Conservation (phyloP, 2,888 invertebrate species). For the Baccha elongata region DNA sequence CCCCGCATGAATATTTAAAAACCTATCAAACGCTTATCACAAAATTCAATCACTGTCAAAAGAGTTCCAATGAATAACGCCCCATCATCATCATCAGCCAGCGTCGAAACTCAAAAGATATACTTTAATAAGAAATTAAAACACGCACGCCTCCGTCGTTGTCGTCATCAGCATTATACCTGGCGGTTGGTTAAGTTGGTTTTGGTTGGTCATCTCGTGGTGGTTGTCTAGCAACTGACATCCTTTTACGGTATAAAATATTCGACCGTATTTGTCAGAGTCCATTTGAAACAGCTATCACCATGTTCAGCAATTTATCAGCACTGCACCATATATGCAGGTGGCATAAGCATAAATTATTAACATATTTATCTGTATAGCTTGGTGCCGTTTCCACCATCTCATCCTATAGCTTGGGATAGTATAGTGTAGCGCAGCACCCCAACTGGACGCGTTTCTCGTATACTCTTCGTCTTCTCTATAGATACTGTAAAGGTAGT, state of each 20-base stretch:
- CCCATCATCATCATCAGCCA: constrained; percentile 42
- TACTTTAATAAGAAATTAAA: constrained; percentile 51
- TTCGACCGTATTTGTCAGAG: constrained; percentile 75
- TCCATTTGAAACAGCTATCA: constrained; percentile 75
- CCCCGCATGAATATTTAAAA: constrained; percentile 51
- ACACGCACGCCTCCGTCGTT: constrained; percentile 61
- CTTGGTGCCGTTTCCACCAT: constrained; percentile 45
- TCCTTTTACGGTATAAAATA: constrained; percentile 73
- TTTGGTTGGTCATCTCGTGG: constrained; percentile 13
- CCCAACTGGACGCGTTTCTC: constrained; percentile 18
- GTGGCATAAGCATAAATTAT: constrained; percentile 75
- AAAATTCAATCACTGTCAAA: constrained; percentile 62
- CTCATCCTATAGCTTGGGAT: constrained; percentile 29
- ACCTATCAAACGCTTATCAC: constrained; percentile 56
- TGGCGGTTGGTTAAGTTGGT: neutral
- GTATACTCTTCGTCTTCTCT: neutral
- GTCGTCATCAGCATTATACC: constrained; percentile 14
- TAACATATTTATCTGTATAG: constrained; percentile 69
- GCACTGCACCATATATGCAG: constrained; percentile 75
- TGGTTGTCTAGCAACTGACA: constrained; percentile 27
- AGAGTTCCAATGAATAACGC: constrained; percentile 28
- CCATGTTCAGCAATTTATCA: constrained; percentile 75
- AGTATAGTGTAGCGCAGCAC: constrained; percentile 18
- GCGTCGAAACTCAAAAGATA: neutral
- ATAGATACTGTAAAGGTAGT: neutral